These are phyloP conservation scores for Steinernema feltiae DNA, from an alignment of 1,140 invertebrate species.

Conservation along the genomic window DNA sequence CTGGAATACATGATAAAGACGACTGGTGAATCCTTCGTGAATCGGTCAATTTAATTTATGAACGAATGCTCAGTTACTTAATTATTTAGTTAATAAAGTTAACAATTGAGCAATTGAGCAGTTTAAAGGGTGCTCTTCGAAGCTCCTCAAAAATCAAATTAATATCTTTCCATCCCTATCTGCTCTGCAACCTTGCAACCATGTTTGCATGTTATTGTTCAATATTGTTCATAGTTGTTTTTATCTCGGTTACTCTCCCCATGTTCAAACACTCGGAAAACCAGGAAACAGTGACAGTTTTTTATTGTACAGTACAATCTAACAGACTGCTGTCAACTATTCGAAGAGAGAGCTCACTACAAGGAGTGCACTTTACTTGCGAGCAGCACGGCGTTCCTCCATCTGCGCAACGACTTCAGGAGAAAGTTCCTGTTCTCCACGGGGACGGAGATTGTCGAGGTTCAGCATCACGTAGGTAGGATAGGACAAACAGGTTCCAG, in stretches of 20 bases:
- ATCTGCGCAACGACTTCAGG: conserved; percentile 27
- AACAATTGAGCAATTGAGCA: no score
- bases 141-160: no score
- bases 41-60: background rate
- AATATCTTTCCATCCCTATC: no score
- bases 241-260: no score
- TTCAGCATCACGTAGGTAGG: conserved; percentile 45
- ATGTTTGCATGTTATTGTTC: no score
- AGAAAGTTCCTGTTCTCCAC: conserved; percentile 5
- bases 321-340: no score
- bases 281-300: background rate
- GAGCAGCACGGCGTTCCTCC: conserved; percentile 24
- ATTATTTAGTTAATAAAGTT: no score
- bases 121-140: no score
- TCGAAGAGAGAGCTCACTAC: background rate
- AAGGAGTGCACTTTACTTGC: conserved; percentile 21
- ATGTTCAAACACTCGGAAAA: no score
- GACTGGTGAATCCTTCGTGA: background rate
- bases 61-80: background rate
- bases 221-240: no score
- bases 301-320: conserved; percentile 11
- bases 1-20: background rate
- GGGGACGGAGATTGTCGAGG: conserved; percentile 44
- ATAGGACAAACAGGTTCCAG: conserved; percentile 35
- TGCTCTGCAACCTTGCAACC: no score